Base-by-base conservation (phyloP, 2,113 vertebrate genomes). In the Poeciliopsis retropinna region DNA sequence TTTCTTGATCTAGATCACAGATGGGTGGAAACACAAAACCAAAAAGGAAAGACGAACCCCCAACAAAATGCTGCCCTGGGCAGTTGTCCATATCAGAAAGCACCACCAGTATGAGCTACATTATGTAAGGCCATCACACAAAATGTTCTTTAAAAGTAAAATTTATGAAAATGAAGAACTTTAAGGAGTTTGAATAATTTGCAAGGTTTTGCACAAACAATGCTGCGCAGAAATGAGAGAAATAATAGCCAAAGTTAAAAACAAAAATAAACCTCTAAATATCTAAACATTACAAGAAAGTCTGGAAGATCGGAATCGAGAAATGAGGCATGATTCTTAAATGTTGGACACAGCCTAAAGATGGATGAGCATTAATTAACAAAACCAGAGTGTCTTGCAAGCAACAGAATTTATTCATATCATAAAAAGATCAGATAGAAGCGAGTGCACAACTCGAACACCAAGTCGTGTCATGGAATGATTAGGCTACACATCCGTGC, bases 391-490 rank as follows among this genome's bases (percentile, higher is more conserved):
- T 41, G 64, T 67, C n/a, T 67, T 19, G n/a, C 80, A 60, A 73
- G 60, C 51, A 37, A 65, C 60, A 65, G 31, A 72, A 88, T 89
- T 85, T 78, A 89, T 85, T 80, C 54, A 73, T 61, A 63, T 57
- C 73, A 72, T 78, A 81, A 64, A 76, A 72, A 81, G 28, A 51
- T 68, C 34, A 76, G 28, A 75, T 15, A 64, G 6, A 37, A 74
- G 34, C 44, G 65, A 65, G 29, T 64, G 67, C 39, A 75, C 7
- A 51, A 44, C 17, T 61, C 30, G 25, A 22, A 69, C 79, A 28
- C 44, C 73, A 61, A 60, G 64, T 65, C 25, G 19, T 2, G 54
- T 73, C 72, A 12, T 63, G 88, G 90, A 94, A 94, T 90, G 88
- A 84, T 62, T 61, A 68, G 25, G 73, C 74, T 54, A 76, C 60